Evolutionary conservation across 1,140 invertebrate genomes (phyloP).

Genomic region (Rhopalosiphum padi): DNA sequence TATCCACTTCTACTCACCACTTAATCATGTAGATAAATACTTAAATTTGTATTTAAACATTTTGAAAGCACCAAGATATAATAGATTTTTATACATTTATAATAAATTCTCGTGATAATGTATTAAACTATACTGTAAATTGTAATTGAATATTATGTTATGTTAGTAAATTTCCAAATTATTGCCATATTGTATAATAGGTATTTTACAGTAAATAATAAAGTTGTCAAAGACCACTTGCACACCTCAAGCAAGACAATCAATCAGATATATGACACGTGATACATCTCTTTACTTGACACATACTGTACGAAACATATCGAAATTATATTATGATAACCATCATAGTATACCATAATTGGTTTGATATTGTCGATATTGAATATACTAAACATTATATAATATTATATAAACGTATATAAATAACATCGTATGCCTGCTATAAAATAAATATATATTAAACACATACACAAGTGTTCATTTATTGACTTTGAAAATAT

Average conservation of each 20-base stretch:
- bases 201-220: not conserved
- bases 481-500: not conserved
- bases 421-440: not conserved
- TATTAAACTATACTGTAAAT: not conserved
- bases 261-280: not conserved
- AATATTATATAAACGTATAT: not conserved
- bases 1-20: no score
- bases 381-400: not conserved
- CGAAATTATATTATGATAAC: not conserved
- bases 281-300: not conserved
- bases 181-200: not conserved
- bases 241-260: not conserved
- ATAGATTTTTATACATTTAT: not conserved
- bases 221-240: not conserved
- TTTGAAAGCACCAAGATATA: not conserved
- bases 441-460: conserved; percentile 3
- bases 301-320: not conserved
- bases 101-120: not conserved
- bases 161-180: not conserved
- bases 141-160: not conserved
- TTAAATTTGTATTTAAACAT: no score
- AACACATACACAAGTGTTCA: not conserved
- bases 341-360: not conserved
- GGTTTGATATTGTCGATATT: not conserved
- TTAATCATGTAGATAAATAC: no score